phyloP scores from a whole-genome alignment of 2,888 invertebrate genomes.

The Leptopterna dolabrata region DNA sequence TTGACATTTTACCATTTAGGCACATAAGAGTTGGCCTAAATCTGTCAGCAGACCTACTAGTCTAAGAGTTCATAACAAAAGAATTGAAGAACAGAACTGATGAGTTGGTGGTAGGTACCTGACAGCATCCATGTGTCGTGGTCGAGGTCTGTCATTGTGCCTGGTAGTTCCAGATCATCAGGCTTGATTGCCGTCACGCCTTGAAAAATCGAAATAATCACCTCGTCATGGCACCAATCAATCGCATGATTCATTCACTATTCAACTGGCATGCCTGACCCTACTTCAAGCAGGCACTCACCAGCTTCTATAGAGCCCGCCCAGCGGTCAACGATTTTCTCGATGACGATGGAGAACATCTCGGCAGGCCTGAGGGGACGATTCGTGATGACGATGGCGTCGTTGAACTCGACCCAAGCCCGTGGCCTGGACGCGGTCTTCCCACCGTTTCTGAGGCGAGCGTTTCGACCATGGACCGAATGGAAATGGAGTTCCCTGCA shows the following conservation, averaged over 20 bases:
- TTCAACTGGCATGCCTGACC: too few relatives aligned
- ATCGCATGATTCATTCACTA: too few relatives aligned
- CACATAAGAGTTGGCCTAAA: too few relatives aligned
- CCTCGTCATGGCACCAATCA: too few relatives aligned
- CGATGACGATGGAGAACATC: conserved; percentile 90
- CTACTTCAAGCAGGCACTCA: conserved; percentile 63
- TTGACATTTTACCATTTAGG: too few relatives aligned
- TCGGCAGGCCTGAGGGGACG: conserved; percentile 89
- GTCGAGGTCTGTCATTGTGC: conserved; percentile 91
- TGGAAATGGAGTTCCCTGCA: conserved; percentile 86
- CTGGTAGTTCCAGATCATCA: conserved; percentile 87
- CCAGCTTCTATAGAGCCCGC: conserved; percentile 91
- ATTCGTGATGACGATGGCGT: conserved; percentile 92
- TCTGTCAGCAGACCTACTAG: too few relatives aligned
- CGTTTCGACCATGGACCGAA: conserved; percentile 89
- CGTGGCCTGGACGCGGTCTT: conserved; percentile 87
- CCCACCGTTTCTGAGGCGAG: conserved; percentile 84
- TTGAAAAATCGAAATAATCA: conserved; percentile 69
- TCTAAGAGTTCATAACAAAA: too few relatives aligned
- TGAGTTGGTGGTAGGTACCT: conserved; percentile 52
- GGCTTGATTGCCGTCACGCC: conserved; percentile 86
- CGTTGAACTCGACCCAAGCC: conserved; percentile 92
- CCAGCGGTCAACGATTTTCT: conserved; percentile 93
- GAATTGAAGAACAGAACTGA: too few relatives aligned
- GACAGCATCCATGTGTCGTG: conserved; percentile 94